Evolutionary conservation across 2,113 vertebrate genomes (phyloP), one percentile per base, ranked within the genome.

Genomic region (Ellobius talpinus): DNA sequence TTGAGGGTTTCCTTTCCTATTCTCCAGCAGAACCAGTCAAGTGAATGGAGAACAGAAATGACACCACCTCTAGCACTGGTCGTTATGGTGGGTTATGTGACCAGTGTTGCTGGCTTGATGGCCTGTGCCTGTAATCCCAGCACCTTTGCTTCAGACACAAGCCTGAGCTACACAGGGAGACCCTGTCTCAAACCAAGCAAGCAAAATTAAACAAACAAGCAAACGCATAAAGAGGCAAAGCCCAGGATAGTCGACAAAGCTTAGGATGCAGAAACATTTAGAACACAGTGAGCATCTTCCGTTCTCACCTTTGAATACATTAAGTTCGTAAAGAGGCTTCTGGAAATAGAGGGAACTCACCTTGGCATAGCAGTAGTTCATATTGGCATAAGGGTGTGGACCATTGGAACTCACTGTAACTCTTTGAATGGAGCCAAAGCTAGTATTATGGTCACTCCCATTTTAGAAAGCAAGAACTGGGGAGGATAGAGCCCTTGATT

Each of bases 271-370:
- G 45, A 87, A 73, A 42, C 29, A 52, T 39, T n/a, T 26, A 89
- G 89, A 96, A 78, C 10, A 42, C 42, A 92, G 47, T 21, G 91
- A 96, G 61, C 74, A 92, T 81, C 84, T 95, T 89, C 84, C 26
- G 76, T 78, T 87, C 78, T 93, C 87, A 65, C n/a, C 95, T 72
- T 66, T 86, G 90, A 97, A 95, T 92, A 97, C 70, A 89, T 93
- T 94, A 93, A 89, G 89, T 89, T 93, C 66, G 74, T 89, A 94
- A 52, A 94, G 76, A 73, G 77, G 77, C 36, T 95, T 92, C 95
- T 93, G 66, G 86, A 97, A 97, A 96, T 93, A 96, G 95, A 92
- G 87, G 81, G 96, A 89, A 96, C 73, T 94, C 70, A 58, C 47
- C 82, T 96, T 87, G 89, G 42, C 92, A 93, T 42, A 88, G 84